Conservation (phyloP, 2,797 vertebrate genomes). For the Apodemus agrarius region DNA sequence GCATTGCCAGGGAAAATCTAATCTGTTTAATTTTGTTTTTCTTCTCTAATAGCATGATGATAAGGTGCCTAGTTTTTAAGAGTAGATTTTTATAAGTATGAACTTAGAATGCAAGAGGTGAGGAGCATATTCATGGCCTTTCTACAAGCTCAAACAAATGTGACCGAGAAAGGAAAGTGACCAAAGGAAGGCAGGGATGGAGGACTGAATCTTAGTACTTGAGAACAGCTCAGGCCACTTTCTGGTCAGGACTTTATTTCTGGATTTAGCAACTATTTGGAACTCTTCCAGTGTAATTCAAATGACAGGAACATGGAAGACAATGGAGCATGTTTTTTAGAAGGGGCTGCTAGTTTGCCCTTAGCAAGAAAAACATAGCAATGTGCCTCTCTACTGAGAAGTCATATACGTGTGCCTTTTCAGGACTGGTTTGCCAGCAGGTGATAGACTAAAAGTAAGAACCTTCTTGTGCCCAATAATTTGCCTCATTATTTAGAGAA, state of each 20-base stretch:
- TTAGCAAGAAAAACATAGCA: background rate
- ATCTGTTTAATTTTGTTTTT: slow-evolving; percentile 67
- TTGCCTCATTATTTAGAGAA: slow-evolving; percentile 60
- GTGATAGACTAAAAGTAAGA: slow-evolving; percentile 45
- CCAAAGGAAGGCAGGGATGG: slow-evolving; percentile 52
- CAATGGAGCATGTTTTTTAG: slow-evolving; percentile 26
- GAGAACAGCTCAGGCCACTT: slow-evolving; percentile 65
- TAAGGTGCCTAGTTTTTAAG: slow-evolving; percentile 60
- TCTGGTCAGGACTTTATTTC: slow-evolving; percentile 71
- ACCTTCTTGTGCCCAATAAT: background rate
- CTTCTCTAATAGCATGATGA: slow-evolving; percentile 51
- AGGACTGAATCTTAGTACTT: slow-evolving; percentile 60
- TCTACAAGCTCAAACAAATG: slow-evolving; percentile 40
- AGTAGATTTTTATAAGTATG: slow-evolving; percentile 54
- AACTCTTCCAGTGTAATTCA: slow-evolving; percentile 62
- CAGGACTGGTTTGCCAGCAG: background rate
- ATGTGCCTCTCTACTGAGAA: slow-evolving; percentile 1
- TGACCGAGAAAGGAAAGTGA: slow-evolving; percentile 56
- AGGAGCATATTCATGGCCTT: slow-evolving; percentile 60
- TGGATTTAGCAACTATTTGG: slow-evolving; percentile 65
- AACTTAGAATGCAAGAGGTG: slow-evolving; percentile 62
- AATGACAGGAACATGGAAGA: slow-evolving; percentile 63
- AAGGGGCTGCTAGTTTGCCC: background rate
- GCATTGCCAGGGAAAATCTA: slow-evolving; percentile 46
- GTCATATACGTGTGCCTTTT: background rate